Evolutionary conservation across 1,140 invertebrate genomes (phyloP).

Genomic region (Samia ricini): DNA sequence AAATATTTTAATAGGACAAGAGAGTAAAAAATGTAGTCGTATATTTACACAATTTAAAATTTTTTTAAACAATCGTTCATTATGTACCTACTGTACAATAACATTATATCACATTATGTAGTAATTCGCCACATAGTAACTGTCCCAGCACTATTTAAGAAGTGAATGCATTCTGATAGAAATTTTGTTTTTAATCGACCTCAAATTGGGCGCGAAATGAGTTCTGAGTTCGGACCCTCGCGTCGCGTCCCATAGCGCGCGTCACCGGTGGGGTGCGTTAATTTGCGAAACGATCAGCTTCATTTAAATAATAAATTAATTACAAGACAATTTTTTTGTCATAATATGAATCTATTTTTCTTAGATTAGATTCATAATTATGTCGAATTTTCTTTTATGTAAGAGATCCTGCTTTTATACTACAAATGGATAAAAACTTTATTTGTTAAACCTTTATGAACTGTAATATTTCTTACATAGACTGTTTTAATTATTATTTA

Average conservation of each 20-base stretch:
- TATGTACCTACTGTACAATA: not conserved
- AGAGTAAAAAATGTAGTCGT: too few species aligned
- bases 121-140: conserved; percentile 1
- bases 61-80: too few species aligned
- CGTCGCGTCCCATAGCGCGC: too few species aligned
- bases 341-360: not conserved
- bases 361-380: not conserved
- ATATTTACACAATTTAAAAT: too few species aligned
- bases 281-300: conserved; percentile 43
- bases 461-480: too few species aligned
- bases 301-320: conserved; percentile 62
- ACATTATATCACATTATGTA: not conserved
- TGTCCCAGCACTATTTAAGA: conserved; percentile 46
- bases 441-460: too few species aligned
- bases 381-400: too few species aligned
- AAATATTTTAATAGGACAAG: too few species aligned
- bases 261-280: conserved; percentile 22
- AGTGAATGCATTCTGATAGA: conserved; percentile 66
- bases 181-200: conserved; percentile 73
- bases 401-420: too few species aligned
- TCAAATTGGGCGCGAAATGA: conserved; percentile 74
- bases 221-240: conserved; percentile 56
- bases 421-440: too few species aligned
- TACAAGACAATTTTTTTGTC: conserved; percentile 4
- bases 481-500: too few species aligned